phyloP scores from a whole-genome alignment of 2,113 vertebrate species.

The Passer montanus region DNA sequence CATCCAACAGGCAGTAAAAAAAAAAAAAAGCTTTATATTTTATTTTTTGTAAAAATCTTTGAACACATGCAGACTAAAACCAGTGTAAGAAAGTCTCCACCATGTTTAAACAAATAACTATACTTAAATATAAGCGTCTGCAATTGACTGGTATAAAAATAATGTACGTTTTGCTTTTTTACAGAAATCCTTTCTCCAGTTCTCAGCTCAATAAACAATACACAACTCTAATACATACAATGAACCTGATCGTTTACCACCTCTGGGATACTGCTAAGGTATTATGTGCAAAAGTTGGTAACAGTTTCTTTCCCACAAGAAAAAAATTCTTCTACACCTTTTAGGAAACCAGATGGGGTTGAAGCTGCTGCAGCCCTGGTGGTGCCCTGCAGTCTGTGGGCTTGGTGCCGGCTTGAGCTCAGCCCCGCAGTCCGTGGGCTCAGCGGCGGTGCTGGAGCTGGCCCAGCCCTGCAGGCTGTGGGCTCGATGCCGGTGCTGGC shows the following conservation, averaged over 20 bases:
- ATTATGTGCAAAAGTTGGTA: constrained; percentile 84
- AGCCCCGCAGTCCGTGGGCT: too few species aligned
- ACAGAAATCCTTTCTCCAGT: constrained; percentile 81
- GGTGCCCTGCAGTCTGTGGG: accelerated
- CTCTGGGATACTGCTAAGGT: constrained; percentile 78
- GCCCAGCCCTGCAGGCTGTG: accelerated
- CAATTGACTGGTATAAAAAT: constrained; percentile 87
- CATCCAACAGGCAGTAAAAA: background rate
- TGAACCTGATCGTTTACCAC: constrained; percentile 70
- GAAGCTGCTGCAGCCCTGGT: background rate
- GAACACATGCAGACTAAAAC: constrained; percentile 98
- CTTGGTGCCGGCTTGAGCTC: accelerated
- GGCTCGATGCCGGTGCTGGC: background rate
- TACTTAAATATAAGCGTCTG: constrained; percentile 89
- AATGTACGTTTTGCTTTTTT: constrained; percentile 77
- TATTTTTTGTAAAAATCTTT: constrained; percentile 94
- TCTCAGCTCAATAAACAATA: constrained; percentile 80
- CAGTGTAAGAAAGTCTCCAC: constrained; percentile 93
- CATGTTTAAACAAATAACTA: constrained; percentile 86
- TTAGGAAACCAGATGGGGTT: constrained; percentile 31
- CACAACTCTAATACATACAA: constrained; percentile 79
- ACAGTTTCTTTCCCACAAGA: background rate
- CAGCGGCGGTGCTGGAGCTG: background rate
- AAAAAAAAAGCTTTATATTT: constrained; percentile 71
- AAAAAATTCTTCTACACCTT: constrained; percentile 40